Percentiles rank a stretch among this genome's conserved stretches.
Conservation (phyloP, 2,797 vertebrate species). For the Gambelia wislizenii region DNA sequence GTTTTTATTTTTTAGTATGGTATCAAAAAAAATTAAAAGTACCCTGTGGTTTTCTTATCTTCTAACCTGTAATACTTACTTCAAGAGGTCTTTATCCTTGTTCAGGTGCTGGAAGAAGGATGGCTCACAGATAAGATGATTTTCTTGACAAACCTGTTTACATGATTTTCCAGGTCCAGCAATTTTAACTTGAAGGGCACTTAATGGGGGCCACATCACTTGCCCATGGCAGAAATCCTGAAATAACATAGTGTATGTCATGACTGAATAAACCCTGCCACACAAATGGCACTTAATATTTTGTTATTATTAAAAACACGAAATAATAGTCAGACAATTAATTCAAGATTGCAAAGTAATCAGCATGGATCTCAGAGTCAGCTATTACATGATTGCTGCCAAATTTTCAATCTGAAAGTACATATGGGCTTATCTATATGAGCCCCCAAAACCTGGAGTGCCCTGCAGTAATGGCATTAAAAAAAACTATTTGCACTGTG, state of each 20-base stretch:
- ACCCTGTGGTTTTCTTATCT: not conserved
- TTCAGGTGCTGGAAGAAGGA: slow-evolving; percentile 99
- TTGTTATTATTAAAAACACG: not conserved
- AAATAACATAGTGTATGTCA: slow-evolving; percentile 46
- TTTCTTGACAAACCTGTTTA: slow-evolving; percentile 97
- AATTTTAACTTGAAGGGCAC: slow-evolving; percentile 90
- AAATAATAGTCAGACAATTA: not conserved
- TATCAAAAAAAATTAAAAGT: not conserved
- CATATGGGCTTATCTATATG: too few relatives aligned
- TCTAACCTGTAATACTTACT: slow-evolving; percentile 75
- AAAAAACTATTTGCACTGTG: too few relatives aligned
- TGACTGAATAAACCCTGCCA: not conserved
- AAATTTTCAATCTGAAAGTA: not conserved
- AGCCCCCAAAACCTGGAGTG: too few relatives aligned
- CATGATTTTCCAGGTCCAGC: slow-evolving; percentile 91
- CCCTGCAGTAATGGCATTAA: too few relatives aligned
- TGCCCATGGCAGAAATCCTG: slow-evolving; percentile 99
- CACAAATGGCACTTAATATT: not conserved
- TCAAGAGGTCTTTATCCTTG: slow-evolving; percentile 94
- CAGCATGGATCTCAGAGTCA: not conserved
- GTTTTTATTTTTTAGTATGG: not conserved
- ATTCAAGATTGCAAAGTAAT: not conserved
- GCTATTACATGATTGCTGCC: not conserved
- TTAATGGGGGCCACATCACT: slow-evolving; percentile 98
- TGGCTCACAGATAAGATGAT: slow-evolving; percentile 96